Percentiles rank a stretch among this genome's conserved stretches.
phyloP scores from a whole-genome alignment of 2,888 invertebrate genomes.

The Pachydiplax longipennis region DNA sequence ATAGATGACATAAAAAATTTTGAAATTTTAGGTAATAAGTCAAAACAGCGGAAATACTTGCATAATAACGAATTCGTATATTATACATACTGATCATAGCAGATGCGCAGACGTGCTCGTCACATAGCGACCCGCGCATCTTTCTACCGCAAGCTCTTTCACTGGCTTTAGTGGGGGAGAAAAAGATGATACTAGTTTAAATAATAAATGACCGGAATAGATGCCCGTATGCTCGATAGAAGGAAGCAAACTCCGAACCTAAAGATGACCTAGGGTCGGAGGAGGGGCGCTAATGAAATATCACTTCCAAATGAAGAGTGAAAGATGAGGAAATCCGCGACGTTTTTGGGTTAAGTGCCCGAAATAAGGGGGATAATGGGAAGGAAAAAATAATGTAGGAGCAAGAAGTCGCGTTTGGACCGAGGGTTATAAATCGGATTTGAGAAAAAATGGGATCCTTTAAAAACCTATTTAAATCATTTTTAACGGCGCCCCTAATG shows the following conservation, averaged over 20 bases:
- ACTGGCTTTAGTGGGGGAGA: background rate
- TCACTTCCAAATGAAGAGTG: background rate
- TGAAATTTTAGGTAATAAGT: too few species aligned
- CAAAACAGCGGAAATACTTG: too few species aligned
- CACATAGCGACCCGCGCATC: too few species aligned
- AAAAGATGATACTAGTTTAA: background rate
- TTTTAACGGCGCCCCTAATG: too few species aligned
- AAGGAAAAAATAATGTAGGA: background rate
- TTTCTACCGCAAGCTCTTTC: background rate
- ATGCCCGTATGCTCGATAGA: background rate
- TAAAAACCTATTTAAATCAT: too few species aligned
- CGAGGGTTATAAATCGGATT: background rate
- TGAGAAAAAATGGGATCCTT: background rate
- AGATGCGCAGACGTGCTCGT: too few species aligned
- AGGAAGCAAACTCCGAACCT: background rate
- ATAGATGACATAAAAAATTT: too few species aligned
- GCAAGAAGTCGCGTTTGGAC: background rate
- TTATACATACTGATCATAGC: too few species aligned
- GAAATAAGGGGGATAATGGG: background rate
- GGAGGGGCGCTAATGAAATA: background rate
- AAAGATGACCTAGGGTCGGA: background rate
- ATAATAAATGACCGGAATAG: background rate
- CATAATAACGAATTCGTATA: too few species aligned
- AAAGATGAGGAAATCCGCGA: background rate
- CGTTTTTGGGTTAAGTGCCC: background rate